Evolutionary conservation across 2,888 invertebrate genomes (phyloP).

Genomic region (Eupsilia transversa): DNA sequence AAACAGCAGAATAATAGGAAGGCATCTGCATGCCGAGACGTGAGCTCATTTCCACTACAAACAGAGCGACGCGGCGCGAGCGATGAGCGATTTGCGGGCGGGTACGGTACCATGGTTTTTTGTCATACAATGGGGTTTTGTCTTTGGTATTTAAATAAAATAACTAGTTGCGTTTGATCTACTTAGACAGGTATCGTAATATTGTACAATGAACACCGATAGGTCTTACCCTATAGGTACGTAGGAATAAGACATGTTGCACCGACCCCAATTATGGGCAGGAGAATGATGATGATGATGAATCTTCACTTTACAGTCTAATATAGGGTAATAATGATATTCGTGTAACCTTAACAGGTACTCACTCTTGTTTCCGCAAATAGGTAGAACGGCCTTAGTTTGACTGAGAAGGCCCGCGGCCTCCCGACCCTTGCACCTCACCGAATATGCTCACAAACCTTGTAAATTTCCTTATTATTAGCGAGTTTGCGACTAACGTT

Average conservation of each 20-base stretch:
- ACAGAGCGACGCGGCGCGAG: conserved; percentile 18
- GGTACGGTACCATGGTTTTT: not conserved
- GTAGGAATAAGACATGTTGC: not conserved
- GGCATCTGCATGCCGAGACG: conserved; percentile 63
- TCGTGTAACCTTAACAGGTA: too few relatives aligned
- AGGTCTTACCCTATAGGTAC: not conserved
- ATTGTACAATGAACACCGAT: not conserved
- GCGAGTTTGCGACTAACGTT: conserved; percentile 65
- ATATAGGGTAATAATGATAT: too few relatives aligned
- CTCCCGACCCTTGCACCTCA: conserved; percentile 20
- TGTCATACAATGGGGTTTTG: not conserved
- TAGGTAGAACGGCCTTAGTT: not conserved
- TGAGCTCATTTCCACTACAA: conserved; percentile 62
- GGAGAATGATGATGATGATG: not conserved
- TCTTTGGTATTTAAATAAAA: not conserved
- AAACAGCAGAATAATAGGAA: conserved; percentile 55
- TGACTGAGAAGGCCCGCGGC: not conserved
- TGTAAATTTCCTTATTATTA: conserved; percentile 70
- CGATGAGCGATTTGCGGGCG: conserved; percentile 11
- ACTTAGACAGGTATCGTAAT: not conserved
- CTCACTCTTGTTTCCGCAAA: not conserved
- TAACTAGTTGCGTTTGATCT: not conserved
- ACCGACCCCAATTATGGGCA: not conserved
- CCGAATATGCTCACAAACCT: conserved; percentile 61
- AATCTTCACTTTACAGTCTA: not conserved